Conservation (phyloP, 2,797 vertebrate genomes). For the Acanthopagrus latus region DNA sequence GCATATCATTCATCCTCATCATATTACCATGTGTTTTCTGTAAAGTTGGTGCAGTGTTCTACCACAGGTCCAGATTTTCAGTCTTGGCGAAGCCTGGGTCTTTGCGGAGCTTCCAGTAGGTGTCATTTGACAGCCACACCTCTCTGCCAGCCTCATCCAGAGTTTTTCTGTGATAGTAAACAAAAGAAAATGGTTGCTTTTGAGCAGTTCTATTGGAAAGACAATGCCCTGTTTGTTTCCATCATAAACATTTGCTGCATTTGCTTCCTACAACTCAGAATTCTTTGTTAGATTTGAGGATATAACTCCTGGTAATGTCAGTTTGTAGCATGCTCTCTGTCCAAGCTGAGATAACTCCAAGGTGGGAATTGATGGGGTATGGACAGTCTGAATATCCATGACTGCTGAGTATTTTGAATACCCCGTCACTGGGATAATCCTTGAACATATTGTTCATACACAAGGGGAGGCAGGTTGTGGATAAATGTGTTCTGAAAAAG, state of each 20-base stretch:
- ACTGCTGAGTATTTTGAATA: not conserved
- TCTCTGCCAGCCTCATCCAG: slow-evolving; percentile 86
- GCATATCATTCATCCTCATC: not conserved
- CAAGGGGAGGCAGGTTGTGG: not conserved
- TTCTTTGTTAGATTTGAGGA: no score
- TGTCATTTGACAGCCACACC: slow-evolving; percentile 89
- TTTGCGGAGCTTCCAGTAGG: slow-evolving; percentile 91
- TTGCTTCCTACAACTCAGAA: no score
- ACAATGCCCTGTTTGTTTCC: not conserved
- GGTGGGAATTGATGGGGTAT: not conserved
- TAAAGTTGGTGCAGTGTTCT: slow-evolving; percentile 26
- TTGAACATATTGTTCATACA: not conserved
- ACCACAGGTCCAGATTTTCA: slow-evolving; percentile 91
- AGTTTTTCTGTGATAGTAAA: slow-evolving; percentile 79
- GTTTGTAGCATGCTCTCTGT: not conserved
- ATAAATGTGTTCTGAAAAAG: not conserved
- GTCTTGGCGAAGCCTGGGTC: slow-evolving; percentile 89
- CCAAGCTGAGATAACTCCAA: no score
- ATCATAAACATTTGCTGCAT: not conserved
- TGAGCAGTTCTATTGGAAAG: not conserved
- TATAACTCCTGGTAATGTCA: not conserved
- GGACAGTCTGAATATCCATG: not conserved
- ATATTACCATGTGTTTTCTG: not conserved
- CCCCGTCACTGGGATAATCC: not conserved
- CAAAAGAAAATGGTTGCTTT: not conserved